Percentiles rank a stretch among this genome's conserved stretches.
Conservation (phyloP, 2,888 invertebrate species). For the Scaptodrosophila latifasciaeformis region DNA sequence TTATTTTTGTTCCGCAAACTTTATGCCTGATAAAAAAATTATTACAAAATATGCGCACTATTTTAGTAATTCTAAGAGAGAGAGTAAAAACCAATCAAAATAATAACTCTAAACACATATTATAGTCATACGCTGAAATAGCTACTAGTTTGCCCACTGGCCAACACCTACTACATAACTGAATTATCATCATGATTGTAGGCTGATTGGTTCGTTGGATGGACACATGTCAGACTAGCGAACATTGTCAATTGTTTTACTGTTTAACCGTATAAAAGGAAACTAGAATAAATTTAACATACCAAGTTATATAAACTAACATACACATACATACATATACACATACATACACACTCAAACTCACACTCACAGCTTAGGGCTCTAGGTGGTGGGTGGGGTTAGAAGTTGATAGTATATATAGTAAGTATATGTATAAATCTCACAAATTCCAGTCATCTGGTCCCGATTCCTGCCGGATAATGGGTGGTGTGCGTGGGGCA, state of each 20-base stretch:
- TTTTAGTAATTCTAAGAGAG: constrained; percentile 21
- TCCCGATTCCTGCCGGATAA: constrained; percentile 53
- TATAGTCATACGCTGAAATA: background rate
- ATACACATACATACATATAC: constrained; percentile 1
- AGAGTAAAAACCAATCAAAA: constrained; percentile 10
- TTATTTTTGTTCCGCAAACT: no score
- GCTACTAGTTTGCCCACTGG: constrained; percentile 21
- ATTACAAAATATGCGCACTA: constrained; percentile 18
- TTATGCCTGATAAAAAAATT: constrained; percentile 17
- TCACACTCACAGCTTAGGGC: constrained; percentile 8
- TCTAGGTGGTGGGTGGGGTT: constrained; percentile 14
- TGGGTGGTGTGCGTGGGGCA: constrained; percentile 38
- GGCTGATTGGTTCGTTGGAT: constrained; percentile 15
- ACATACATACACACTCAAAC: constrained; percentile 4
- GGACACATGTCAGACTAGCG: constrained; percentile 22
- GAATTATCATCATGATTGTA: constrained; percentile 7
- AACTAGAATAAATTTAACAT: constrained; percentile 15
- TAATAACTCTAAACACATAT: background rate
- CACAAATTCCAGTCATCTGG: constrained; percentile 67
- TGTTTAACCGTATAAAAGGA: no score
- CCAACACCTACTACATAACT: constrained; percentile 14
- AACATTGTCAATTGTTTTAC: constrained; percentile 33
- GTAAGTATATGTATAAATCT: constrained; percentile 48
- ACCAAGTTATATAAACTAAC: constrained; percentile 10
- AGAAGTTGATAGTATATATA: constrained; percentile 20